A percentile compares a stretch with the other conserved stretches of the same genome.
Conservation (phyloP, 2,113 vertebrate genomes). For the Phylloscopus trochilus region DNA sequence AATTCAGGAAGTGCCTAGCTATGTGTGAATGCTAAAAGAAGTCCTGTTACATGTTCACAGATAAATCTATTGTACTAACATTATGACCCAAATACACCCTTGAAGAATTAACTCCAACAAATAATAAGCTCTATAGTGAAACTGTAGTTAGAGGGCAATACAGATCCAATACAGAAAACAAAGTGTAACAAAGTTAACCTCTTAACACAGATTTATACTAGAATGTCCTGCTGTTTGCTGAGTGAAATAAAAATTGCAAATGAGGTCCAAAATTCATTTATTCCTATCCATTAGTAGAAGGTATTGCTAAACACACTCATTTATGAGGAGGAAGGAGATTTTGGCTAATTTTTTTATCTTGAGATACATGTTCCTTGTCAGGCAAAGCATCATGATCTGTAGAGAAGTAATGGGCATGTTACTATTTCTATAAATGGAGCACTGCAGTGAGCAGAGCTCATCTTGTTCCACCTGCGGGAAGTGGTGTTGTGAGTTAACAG, state of each 20-base stretch:
- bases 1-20: not conserved
- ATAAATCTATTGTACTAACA: not conserved
- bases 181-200: not conserved
- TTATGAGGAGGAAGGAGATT: not conserved
- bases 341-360: not conserved
- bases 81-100: not conserved
- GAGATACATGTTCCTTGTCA: conserved; percentile 16
- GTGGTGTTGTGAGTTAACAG: conserved; percentile 2
- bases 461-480: not conserved
- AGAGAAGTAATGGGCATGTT: not conserved
- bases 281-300: not conserved
- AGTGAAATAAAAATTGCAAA: not conserved
- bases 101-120: not conserved
- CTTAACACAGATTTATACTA: not conserved
- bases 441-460: not conserved
- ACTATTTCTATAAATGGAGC: not conserved
- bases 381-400: not conserved
- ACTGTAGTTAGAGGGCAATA: not conserved
- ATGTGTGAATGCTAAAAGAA: not conserved
- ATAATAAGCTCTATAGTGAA: not conserved
- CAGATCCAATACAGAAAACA: not conserved
- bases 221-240: not conserved
- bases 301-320: conserved; percentile 37
- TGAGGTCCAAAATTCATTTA: conserved; percentile 25
- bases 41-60: rapidly evolving